Percentiles rank a stretch among this genome's conserved stretches.
phyloP scores from a whole-genome alignment of 2,797 vertebrate species.

The Sebastes itinus region DNA sequence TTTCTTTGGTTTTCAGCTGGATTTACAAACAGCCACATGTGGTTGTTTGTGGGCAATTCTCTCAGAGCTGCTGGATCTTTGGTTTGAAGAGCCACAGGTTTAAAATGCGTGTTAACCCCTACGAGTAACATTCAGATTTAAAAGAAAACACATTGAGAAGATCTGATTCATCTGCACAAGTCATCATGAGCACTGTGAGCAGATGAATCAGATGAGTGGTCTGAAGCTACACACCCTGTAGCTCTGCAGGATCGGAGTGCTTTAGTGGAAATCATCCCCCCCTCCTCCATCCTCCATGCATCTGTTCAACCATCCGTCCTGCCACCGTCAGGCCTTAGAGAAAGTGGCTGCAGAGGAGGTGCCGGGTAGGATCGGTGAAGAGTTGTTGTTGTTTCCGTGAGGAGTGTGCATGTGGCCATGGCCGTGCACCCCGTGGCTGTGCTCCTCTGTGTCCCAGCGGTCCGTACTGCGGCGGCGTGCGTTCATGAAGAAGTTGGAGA shows the following conservation, averaged over 20 bases:
- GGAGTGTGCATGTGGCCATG: conserved; percentile 70
- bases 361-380: conserved; percentile 77
- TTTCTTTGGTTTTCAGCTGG: conserved; percentile 67
- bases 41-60: conserved; percentile 25
- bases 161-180: conserved; percentile 61
- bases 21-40: conserved; percentile 18
- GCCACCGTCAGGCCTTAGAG: conserved; percentile 90
- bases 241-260: conserved; percentile 19
- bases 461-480: conserved; percentile 94
- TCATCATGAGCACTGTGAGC: conserved; percentile 32
- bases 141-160: conserved; percentile 23
- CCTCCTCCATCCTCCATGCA: conserved; percentile 28
- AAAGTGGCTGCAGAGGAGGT: conserved; percentile 89
- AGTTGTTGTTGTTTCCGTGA: conserved; percentile 63
- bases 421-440: conserved; percentile 84
- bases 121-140: conserved; percentile 42
- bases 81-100: conserved; percentile 42
- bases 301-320: conserved; percentile 11
- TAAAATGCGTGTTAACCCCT: conserved; percentile 29
- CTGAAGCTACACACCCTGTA: conserved; percentile 44
- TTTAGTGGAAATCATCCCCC: conserved; percentile 14
- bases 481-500: conserved; percentile 99
- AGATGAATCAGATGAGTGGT: conserved; percentile 54
- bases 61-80: conserved; percentile 64
- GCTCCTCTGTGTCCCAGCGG: conserved; percentile 93